Base-by-base conservation (phyloP, 2,113 vertebrate species). In the Cheilinus undulatus region DNA sequence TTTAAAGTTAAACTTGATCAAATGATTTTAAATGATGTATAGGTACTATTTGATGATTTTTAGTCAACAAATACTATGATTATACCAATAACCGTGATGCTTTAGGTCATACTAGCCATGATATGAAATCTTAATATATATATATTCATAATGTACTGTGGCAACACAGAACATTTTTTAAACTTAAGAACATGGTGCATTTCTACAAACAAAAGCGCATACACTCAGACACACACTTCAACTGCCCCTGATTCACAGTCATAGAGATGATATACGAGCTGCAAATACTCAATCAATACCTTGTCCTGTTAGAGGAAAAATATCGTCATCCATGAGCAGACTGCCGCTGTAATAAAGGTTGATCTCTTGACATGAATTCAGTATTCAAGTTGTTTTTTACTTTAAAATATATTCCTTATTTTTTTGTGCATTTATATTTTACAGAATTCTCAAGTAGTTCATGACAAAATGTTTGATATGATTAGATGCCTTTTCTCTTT, bases 271-370 rank as follows among this genome's bases (percentile, higher is more conserved):
- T 67, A 42, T 34, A 78, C 57, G 64, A 76, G 51, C 30, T 57
- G 72, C 73, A 61, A 66, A 68, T 80, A 64, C 43, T 66, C n/a
- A 23, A 69, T 83, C 77, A 61, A 79, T 79, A 50, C 12, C 13
- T 71, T 61, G 71, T 76, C 70, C 83, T 64, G 70, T 86, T 82
- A 73, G 63, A 23, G 76, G 24, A 74, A 83, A 64, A 78, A 81
- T 65, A 48, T 59, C 17, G 38, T 4, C 57, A 50, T 62, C 70
- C 45, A 69, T 49, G 45, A 22, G 26, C 50, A 34, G 19, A 42
- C 23, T 59, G 66, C 19, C 27, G 51, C 27, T 60, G 26, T 65
- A 57, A 30, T 57, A 48, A 43, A 63, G 54, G 49, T 24, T 73
- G 26, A 73, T 40, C 28, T 73, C 40, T 42, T 42, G 15, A 42